Evolutionary conservation across 2,113 vertebrate species (phyloP).

Genomic region (Spermophilus dauricus): DNA sequence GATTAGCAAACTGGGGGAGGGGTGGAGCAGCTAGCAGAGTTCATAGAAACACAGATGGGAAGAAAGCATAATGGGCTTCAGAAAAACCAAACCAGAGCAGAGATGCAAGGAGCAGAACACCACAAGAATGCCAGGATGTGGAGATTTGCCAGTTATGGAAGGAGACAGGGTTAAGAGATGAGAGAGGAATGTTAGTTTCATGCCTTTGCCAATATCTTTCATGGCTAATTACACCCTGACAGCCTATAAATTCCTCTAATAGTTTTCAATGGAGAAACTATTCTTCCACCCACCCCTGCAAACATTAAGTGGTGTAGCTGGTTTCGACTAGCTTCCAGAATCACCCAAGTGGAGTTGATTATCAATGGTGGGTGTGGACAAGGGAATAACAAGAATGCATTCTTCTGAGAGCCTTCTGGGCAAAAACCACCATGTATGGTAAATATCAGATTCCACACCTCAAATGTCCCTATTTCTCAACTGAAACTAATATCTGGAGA

Average conservation of each 20-base stretch:
- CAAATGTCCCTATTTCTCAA: slow-evolving; percentile 5
- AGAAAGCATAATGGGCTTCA: not conserved
- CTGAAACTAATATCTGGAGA: not conserved
- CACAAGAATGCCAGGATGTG: not conserved
- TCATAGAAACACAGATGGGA: fast-evolving
- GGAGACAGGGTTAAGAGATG: not conserved
- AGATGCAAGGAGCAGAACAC: not conserved
- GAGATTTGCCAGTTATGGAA: not conserved
- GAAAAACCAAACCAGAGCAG: not conserved
- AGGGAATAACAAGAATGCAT: slow-evolving; percentile 46
- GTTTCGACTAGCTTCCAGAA: slow-evolving; percentile 67
- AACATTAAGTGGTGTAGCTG: slow-evolving; percentile 7
- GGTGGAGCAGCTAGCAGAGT: not conserved
- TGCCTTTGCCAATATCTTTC: slow-evolving; percentile 48
- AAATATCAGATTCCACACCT: slow-evolving; percentile 6
- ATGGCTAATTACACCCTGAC: slow-evolving; percentile 71
- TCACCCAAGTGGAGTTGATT: slow-evolving; percentile 61
- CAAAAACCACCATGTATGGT: slow-evolving; percentile 65
- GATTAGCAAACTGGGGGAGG: not conserved
- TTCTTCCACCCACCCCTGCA: slow-evolving; percentile 61
- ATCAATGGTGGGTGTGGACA: slow-evolving; percentile 65
- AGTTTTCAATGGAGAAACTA: slow-evolving; percentile 67
- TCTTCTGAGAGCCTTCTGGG: slow-evolving; percentile 43
- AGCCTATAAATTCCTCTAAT: slow-evolving; percentile 75
- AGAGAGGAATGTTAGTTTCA: slow-evolving; percentile 49